Conservation (phyloP, 2,888 invertebrate genomes). For the Polylopha cassiicola region DNA sequence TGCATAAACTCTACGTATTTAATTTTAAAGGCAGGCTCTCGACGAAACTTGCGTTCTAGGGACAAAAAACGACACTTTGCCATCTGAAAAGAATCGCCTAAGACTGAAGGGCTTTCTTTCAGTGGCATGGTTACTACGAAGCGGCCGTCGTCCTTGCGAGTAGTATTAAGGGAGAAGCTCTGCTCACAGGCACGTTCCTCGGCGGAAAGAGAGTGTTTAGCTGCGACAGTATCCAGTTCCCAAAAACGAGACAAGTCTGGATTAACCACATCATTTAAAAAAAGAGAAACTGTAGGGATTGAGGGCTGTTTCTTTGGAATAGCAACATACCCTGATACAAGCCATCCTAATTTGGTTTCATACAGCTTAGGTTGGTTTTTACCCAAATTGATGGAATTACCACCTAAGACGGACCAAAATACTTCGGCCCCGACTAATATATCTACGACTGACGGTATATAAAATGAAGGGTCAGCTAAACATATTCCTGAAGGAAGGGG, state of each 20-base stretch:
- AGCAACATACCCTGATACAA: constrained; percentile 14
- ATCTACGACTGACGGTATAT: constrained; percentile 19
- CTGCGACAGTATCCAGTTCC: constrained; percentile 28
- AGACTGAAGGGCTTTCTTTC: constrained; percentile 3
- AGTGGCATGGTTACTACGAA: constrained; percentile 16
- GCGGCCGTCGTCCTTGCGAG: constrained; percentile 5
- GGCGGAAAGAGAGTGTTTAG: constrained; percentile 14
- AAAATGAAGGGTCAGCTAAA: constrained; percentile 15
- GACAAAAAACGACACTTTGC: constrained; percentile 2
- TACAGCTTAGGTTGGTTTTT: constrained; percentile 11
- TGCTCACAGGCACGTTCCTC: constrained; percentile 9
- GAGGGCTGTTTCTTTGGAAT: too few relatives aligned
- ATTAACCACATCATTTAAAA: too few relatives aligned
- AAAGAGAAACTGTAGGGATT: too few relatives aligned
- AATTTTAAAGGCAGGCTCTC: background rate
- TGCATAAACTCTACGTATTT: background rate
- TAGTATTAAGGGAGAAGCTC: constrained; percentile 4
- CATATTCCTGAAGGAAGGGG: constrained; percentile 12
- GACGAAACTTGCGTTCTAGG: background rate
- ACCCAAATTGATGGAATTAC: constrained; percentile 9
- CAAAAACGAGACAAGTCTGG: constrained; percentile 25
- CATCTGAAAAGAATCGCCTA: constrained; percentile 1
- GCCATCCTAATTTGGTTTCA: constrained; percentile 19
- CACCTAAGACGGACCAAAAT: constrained; percentile 9
- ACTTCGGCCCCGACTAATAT: constrained; percentile 17